Percentiles rank a stretch among this genome's conserved stretches.
Conservation (phyloP, 2,113 vertebrate genomes). For the Trogon melanurus region DNA sequence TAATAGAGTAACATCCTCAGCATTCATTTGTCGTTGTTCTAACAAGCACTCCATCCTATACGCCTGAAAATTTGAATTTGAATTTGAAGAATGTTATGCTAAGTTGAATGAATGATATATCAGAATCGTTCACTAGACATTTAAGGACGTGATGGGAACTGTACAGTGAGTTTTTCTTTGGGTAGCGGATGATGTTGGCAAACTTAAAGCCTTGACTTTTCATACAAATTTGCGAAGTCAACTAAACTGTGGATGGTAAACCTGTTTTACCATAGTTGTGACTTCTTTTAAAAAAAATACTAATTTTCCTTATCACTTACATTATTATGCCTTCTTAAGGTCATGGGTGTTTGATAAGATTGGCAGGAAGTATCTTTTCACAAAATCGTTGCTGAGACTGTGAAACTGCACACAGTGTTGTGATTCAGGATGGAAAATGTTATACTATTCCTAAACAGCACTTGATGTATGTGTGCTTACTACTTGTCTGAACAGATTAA, state of each 20-base stretch:
- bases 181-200: background rate
- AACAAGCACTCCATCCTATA: background rate
- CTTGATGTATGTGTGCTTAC: background rate
- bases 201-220: background rate
- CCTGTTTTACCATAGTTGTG: background rate
- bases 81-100: background rate
- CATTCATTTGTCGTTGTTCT: fast-evolving
- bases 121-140: background rate
- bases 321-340: background rate
- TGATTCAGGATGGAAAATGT: background rate
- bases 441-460: background rate
- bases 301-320: background rate
- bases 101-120: background rate
- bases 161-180: background rate
- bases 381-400: background rate
- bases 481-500: background rate
- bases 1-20: too few relatives aligned
- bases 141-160: background rate
- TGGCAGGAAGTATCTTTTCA: background rate
- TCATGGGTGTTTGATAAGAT: background rate
- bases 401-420: background rate
- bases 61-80: background rate
- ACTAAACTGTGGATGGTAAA: background rate
- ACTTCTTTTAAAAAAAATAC: too few relatives aligned
- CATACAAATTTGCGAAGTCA: background rate